Base-by-base conservation (phyloP, 1,140 invertebrate species). In the Tyrophagus putrescentiae region DNA sequence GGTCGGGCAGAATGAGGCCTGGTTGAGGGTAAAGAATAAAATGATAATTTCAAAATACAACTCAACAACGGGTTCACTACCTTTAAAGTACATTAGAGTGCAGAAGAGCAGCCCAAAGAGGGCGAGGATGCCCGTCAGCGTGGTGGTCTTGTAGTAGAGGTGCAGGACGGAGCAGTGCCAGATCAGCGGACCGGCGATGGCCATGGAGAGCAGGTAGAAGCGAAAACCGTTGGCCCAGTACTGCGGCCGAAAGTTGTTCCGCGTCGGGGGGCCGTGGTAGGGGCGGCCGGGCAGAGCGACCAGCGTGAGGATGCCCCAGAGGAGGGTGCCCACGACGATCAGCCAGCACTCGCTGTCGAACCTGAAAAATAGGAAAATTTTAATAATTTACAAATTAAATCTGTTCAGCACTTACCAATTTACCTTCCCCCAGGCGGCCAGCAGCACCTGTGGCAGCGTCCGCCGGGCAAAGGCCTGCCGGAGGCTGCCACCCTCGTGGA, bases 1-100 rank as follows among this genome's bases (percentile, higher is more conserved):
- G 61, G 4, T 71, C 71, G 9, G 73, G 73, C 2, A 61, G 48
- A 27, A 65, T 60, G 11, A 67, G 44, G 27, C 73, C 73, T 64
- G n/a, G 60, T 39, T 39, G 5, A 34, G 18, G 18, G 16, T 16
- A 48, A 56, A 34, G 1, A 56, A 53, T 56, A 56, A 29, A 56
- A 52, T 52, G 70, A 50, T 50, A 50, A 50, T 6, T 7, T n/a
- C 6, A 21, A 52, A 39, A 28, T 52, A 28, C 1, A 21, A 3
- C 1, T 21, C 16, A 23, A 34, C n/a, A 34, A 33, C 7, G 31
- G 11, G 5, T 23, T n/a, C 9, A 16, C 9, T 41, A 25, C 57
- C 57, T 59, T 59, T 59, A 6, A 59, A 27, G 27, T 48, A 59
- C 13, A 59, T 27, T 18, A 59, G 25, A 21, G 50, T 1, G 71